Evolutionary conservation across 2,113 vertebrate species (phyloP), one percentile per base, ranked within the genome.

Genomic region (Psettodes erumei): DNA sequence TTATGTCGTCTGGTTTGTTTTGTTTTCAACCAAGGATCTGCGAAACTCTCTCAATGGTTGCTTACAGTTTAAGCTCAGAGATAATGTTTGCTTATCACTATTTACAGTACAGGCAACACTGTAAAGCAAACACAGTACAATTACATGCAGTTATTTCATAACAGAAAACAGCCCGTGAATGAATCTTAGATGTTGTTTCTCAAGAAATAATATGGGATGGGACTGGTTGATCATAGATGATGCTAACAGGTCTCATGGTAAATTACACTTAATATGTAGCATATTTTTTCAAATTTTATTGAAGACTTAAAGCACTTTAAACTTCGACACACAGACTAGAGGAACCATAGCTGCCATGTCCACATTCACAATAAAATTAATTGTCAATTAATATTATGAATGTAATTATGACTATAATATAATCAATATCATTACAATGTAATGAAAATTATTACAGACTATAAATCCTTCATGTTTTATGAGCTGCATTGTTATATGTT

Each of bases 1-100:
- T 91, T 90, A 86, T 81, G 61, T 62, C 19, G 40, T 54, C 70
- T 61, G 51, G 40, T 73, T 71, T 82, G 72, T 78, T 89, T 87
- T 80, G 37, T 16, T 81, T 86, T 50, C 47, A 61, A 58, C 23
- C 21, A 76, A 45, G 54, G 78, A 71, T 60, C 37, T 71, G 58
- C 55, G 37, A 76, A 56, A 18, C 65, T 71, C 50, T 80, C 68
- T 59, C 66, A 86, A 73, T 71, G 59, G 30, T 28, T 59, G 67
- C 62, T 68, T 55, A 71, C 56, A 68, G 27, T 72, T 86, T 59
- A 42, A 79, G 78, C 60, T 69, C 50, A 50, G 47, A 71, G 58
- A 67, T 35, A 54, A 66, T 82, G 60, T 72, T 73, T 78, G 62
- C 28, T 71, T 75, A 60, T 66, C 48, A 18, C 5, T 73, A 45